phyloP scores from a whole-genome alignment of 2,888 invertebrate genomes.

The Stomorhina lunata region DNA sequence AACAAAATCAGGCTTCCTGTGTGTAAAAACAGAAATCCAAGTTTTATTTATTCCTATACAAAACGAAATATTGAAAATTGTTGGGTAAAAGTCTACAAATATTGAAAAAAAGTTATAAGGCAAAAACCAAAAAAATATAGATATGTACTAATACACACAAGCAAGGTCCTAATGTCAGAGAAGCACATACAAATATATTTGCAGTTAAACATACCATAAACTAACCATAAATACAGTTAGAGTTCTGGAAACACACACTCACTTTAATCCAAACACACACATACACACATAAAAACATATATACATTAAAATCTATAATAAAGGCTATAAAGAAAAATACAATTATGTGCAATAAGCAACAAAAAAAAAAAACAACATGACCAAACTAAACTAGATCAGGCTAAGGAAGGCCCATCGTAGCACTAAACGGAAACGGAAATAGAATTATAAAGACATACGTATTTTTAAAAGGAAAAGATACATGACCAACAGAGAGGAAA shows the following conservation, averaged over 20 bases:
- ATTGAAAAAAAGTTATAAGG: no score
- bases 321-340: conserved; percentile 24
- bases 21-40: no score
- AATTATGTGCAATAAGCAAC: conserved; percentile 9
- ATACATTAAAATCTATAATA: conserved; percentile 33
- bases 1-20: no score
- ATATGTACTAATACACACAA: neutral
- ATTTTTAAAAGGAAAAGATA: conserved; percentile 42
- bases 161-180: no score
- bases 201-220: neutral
- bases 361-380: conserved; percentile 3
- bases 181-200: neutral
- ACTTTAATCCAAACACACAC: no score
- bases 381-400: neutral
- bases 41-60: neutral
- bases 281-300: no score
- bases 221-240: conserved; percentile 34
- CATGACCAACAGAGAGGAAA: neutral
- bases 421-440: conserved; percentile 75
- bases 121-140: conserved; percentile 15
- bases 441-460: conserved; percentile 75
- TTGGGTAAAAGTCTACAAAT: no score
- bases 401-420: conserved; percentile 44
- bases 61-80: no score
- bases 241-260: conserved; percentile 5